Evolutionary conservation across 2,888 invertebrate species (phyloP), one percentile per base, ranked within the genome.

Genomic region (Thymelicus sylvestris): DNA sequence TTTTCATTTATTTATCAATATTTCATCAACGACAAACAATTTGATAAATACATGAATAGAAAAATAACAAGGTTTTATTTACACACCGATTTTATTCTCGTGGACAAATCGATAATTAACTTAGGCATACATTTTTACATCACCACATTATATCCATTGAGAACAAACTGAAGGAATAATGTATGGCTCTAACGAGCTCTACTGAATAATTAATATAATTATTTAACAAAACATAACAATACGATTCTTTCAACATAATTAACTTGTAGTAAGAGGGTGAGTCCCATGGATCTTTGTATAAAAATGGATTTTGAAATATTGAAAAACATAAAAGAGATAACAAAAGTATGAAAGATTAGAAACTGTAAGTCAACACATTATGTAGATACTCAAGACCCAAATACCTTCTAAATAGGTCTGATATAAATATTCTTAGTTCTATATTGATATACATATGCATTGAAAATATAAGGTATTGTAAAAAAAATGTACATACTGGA

Each of bases 111-210:
- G 67, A 60, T 67, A 39, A 44, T 68, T 62, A 55, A 44, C 41
- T 60, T 67, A 67, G 31, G 60, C 60, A 62, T 60, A 66, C 41
- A 67, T 67, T 67, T 67, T 62, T 67, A 67, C 67, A 67, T 48
- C 61, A 62, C n/a, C 55, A 47, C 41, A 50, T 60, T 69, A 64
- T 19, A 69, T 48, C 52, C 47, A 69, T 48, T 69, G 69, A 69
- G 69, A 69, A 69, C 69, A 69, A 59, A 69, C 57, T 38, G 57
- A 69, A 61, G 67, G 67, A 68, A 69, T 69, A 69, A 69, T 64
- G 64, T 69, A 69, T 38, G 62, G 63, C 68, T 63, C 68, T 47
- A 31, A 39, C 59, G 63, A 69, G 68, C 63, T 63, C 31, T 55
- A 57, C 24, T 39, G 3, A 39, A 52, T 50, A 61, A 50, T 67